Base-by-base conservation (phyloP, 2,888 invertebrate genomes). In the Cerastoderma edule region DNA sequence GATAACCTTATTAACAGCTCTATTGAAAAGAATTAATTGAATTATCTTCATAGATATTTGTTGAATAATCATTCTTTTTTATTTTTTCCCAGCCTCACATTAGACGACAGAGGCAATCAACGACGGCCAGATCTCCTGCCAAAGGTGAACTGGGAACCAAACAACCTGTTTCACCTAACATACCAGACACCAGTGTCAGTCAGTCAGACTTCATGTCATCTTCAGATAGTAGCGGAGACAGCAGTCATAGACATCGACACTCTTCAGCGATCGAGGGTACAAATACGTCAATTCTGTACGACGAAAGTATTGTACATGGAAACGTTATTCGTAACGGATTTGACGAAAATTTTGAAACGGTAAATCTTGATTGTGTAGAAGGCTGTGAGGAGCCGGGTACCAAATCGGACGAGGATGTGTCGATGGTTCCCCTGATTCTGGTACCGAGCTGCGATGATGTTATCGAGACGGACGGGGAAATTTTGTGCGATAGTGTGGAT, bases 401-500 rank as follows among this genome's bases (percentile, higher is more conserved):
- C 3, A 66, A 66, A n/a, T 50, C 50, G 1, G 66, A 66, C n/a
- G 46, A 70, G 6, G 75, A 72, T 32, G 67, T 72, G 4, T 65
- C 54, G 6, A 67, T 67, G 67, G 8, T 65, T 32, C 75, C 71
- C 8, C 64, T 75, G 16, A 75, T 75, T 27, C 39, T 56, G 10
- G 30, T 30, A 54, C 72, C 53, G 19, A n/a, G n/a, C n/a, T 64
- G 76, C 65, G 72, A 76, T 24, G 76, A 76, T 56, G 67, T 44
- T 19, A 24, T 76, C 19, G 76, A 76, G 30, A 67, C 39, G 13
- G 76, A 76, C 13, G 68, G 68, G 0, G 76, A 76, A 24, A 72
- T 76, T 22, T 50, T 72, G 57, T 76, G 76, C 68, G 76, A 76
- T 72, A 76, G 68, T 48, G 5, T 56, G 6, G 72, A 72, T 30